Percentiles rank a stretch among this genome's conserved stretches.
phyloP scores from a whole-genome alignment of 2,888 invertebrate species.

The Coelinius sp. region DNA sequence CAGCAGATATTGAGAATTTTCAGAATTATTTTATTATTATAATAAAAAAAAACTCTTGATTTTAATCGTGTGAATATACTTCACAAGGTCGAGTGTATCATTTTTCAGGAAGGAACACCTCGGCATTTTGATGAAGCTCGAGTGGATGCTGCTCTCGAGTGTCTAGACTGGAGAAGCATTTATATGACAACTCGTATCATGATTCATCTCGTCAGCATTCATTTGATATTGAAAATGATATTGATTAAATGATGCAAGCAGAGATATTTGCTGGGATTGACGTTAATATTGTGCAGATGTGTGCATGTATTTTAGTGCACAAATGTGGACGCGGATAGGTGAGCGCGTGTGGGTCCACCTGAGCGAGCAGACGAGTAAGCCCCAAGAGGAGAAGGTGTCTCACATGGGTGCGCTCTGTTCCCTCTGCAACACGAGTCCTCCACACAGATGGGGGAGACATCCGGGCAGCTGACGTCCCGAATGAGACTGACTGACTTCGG shows the following conservation, averaged over 20 bases:
- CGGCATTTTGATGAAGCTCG: constrained; percentile 5
- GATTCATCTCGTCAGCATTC: not conserved
- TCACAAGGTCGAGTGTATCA: constrained; percentile 46
- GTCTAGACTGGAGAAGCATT: constrained; percentile 21
- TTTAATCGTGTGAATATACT: constrained; percentile 16
- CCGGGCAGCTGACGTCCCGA: constrained; percentile 71
- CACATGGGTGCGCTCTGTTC: constrained; percentile 69
- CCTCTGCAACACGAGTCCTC: constrained; percentile 60
- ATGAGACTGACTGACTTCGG: constrained; percentile 69
- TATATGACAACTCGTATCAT: not conserved
- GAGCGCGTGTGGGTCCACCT: constrained; percentile 63
- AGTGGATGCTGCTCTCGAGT: not conserved
- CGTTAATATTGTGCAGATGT: no score
- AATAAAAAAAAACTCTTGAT: not conserved
- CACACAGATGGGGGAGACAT: constrained; percentile 70
- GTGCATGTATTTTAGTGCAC: not conserved
- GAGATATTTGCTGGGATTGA: no score
- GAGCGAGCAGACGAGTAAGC: constrained; percentile 53
- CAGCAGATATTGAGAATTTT: constrained; percentile 9
- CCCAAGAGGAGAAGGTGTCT: constrained; percentile 66
- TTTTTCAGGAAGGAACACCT: constrained; percentile 48
- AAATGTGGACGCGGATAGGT: constrained; percentile 48
- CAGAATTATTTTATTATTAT: not conserved
- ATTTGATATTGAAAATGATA: constrained; percentile 6
- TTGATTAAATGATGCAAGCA: not conserved